A percentile compares a stretch with the other conserved stretches of the same genome.
Evolutionary conservation across 1,140 invertebrate genomes (phyloP).

Genomic region (Micrasema minimum): DNA sequence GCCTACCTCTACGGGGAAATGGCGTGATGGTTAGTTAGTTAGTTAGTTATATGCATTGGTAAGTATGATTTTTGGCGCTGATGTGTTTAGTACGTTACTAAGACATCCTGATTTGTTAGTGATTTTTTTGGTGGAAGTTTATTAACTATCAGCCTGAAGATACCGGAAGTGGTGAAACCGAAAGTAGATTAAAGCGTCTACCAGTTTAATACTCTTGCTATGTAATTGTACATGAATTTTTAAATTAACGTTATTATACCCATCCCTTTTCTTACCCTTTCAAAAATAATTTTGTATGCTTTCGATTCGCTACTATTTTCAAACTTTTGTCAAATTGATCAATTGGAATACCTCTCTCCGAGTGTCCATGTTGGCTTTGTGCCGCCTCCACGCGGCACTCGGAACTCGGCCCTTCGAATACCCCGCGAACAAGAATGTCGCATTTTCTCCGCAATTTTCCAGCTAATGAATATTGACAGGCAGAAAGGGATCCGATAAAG

Average conservation of each 20-base stretch:
- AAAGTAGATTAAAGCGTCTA: neutral
- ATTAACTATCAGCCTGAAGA: too few species aligned
- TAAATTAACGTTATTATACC: neutral
- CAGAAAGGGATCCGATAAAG: neutral
- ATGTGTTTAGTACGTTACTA: too few species aligned
- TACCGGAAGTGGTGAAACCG: neutral
- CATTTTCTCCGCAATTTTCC: neutral
- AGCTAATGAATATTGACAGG: neutral
- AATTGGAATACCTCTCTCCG: conserved; percentile 1
- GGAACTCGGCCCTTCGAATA: neutral
- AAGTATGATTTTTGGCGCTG: too few species aligned
- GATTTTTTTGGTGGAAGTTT: too few species aligned
- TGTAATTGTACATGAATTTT: neutral
- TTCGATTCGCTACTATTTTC: conserved; percentile 7
- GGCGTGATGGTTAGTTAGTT: too few species aligned
- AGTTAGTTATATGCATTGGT: too few species aligned
- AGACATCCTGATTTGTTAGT: too few species aligned
- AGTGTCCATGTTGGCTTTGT: neutral
- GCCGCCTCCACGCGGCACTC: neutral
- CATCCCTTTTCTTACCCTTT: neutral
- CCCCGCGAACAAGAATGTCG: neutral
- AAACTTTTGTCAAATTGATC: neutral
- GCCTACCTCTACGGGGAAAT: too few species aligned
- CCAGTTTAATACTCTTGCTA: neutral
- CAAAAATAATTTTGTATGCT: conserved; percentile 17